These are phyloP conservation scores for Bufo gargarizans DNA, from an alignment of 2,113 vertebrate genomes.

Conservation along the genomic window DNA sequence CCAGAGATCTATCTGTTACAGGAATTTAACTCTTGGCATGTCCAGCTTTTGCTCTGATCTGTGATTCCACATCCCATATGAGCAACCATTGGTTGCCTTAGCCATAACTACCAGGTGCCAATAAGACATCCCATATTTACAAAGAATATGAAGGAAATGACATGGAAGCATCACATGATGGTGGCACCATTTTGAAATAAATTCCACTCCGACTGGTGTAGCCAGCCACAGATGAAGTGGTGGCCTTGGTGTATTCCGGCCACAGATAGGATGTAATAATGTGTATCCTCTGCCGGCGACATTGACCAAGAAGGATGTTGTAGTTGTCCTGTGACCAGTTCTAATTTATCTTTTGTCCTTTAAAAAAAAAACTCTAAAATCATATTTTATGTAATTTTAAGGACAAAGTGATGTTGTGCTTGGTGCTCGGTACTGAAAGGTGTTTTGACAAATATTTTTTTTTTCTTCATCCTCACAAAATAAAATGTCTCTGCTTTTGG, in stretches of 20 bases:
- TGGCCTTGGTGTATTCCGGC: background rate
- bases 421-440: conserved; percentile 30
- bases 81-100: background rate
- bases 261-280: background rate
- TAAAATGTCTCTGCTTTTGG: conserved; percentile 48
- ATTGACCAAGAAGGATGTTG: conserved; percentile 12
- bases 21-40: background rate
- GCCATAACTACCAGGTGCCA: background rate
- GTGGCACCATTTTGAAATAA: background rate
- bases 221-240: background rate
- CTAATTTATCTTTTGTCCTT: background rate
- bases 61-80: background rate
- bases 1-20: background rate
- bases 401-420: conserved; percentile 35
- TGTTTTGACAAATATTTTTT: conserved; percentile 35
- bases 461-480: conserved; percentile 52
- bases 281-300: background rate
- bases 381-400: conserved; percentile 37
- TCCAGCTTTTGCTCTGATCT: background rate
- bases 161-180: background rate
- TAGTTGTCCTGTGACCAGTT: conserved; percentile 37
- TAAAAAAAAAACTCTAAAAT: background rate
- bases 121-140: background rate
- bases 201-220: background rate
- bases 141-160: background rate